Percentiles rank a stretch among this genome's conserved stretches.
Conservation (phyloP, 2,888 invertebrate genomes). For the Holacanthella duospinosa region DNA sequence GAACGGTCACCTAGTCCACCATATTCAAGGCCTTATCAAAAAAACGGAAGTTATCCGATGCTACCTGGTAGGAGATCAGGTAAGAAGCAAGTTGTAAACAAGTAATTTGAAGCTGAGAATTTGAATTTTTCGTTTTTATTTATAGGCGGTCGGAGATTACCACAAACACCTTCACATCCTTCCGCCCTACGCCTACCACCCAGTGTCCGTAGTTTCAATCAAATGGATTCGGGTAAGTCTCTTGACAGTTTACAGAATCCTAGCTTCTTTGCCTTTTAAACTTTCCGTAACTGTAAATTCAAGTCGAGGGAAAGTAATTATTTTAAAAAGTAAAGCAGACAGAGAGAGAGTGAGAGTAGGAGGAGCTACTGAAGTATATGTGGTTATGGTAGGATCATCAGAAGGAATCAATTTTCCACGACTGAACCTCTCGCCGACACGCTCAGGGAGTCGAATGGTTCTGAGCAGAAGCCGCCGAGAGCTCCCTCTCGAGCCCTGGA, state of each 20-base stretch:
- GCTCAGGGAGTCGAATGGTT: constrained; percentile 22
- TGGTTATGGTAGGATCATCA: constrained; percentile 34
- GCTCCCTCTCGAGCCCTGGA: constrained; percentile 36
- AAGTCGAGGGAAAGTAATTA: no score
- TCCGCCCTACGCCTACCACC: constrained; percentile 34
- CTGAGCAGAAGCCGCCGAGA: constrained; percentile 27
- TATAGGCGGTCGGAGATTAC: constrained; percentile 33
- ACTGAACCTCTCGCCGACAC: constrained; percentile 35
- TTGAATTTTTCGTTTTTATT: neutral
- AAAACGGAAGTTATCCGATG: constrained; percentile 36
- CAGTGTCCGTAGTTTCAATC: constrained; percentile 29
- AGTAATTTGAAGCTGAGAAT: neutral
- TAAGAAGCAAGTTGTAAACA: constrained; percentile 10
- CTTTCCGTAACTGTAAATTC: no score
- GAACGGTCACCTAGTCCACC: constrained; percentile 36
- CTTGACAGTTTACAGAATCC: neutral
- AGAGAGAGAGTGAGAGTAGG: no score
- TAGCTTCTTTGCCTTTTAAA: neutral
- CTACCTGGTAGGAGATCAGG: constrained; percentile 35
- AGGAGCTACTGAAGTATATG: no score
- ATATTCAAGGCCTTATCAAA: constrained; percentile 32
- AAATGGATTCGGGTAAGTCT: constrained; percentile 26
- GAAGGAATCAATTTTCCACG: constrained; percentile 37
- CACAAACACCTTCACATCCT: constrained; percentile 35
- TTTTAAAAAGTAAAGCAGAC: no score